Evolutionary conservation across 2,888 invertebrate species (phyloP), one percentile per base, ranked within the genome.

Genomic region (Acleris emargana): DNA sequence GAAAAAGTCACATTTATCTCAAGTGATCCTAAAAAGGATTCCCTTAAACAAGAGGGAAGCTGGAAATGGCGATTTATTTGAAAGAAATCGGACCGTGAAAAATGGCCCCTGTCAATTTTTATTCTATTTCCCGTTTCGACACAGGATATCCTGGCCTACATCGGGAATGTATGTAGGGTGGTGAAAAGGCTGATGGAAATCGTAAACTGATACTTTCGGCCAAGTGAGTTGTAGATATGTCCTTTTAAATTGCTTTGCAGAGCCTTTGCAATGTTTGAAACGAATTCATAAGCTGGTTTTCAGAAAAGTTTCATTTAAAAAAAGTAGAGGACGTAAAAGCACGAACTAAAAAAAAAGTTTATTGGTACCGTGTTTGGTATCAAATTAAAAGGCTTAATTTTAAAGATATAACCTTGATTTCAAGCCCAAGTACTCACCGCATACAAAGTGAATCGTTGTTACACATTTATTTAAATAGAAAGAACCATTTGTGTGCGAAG

Each of bases 71-170:
- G 54, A 58, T 63, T 67, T 59, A 67, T 67, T 43, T 53, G 43
- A 11, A 28, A 55, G 63, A 38, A 59, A 59, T 60, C 60, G 60
- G 59, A 60, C 38, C 60, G 59, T 67, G 52, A 42, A 50, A 59
- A 57, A 47, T 52, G 60, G 57, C 59, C 64, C 64, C 60, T 67
- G 64, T 67, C 60, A 64, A 64, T 52, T 67, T 54, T 60, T 53
- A 67, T 67, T 59, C 59, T 52, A 64, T 64, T 64, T 67, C 63
- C 54, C 54, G 50, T 38, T 62, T 64, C 38, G 60, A 60, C 60
- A 59, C 22, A 38, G 64, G 63, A 64, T 67, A 60, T 51, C 47
- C 38, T 55, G 32, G 18, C 22, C 59, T 52, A 61, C 60, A 18
- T n/a, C 16, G 51, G 49, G 45, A 17, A 54, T 17, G 51, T 38